Evolutionary conservation across 1,140 invertebrate species (phyloP), one percentile per base, ranked within the genome.

Genomic region (Zelostemma sp.): DNA sequence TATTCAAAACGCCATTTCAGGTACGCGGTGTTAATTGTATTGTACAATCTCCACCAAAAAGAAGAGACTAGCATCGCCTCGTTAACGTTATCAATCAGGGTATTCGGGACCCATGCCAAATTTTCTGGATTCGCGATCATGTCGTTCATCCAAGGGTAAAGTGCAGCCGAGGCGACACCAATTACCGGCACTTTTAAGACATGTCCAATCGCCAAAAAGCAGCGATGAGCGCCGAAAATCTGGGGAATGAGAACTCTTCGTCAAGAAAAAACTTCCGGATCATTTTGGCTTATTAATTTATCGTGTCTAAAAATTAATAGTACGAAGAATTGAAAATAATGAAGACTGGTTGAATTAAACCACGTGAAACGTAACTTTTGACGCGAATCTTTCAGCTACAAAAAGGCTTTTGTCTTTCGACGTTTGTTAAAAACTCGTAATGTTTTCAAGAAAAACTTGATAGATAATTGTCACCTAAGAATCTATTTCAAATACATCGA

Each of bases 121-220:
- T 87, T 89, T 17, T 90, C 87, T 0, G 90, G 89, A 74, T 90
- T 90, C 0, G 85, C 89, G 17, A 91, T 81, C 57, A 88, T 84
- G 3, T 88, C 87, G 48, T 89, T 87, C 1, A 88, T 79, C 89
- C 89, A 91, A 0, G 89, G 89, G 55, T 90, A 86, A 0, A 89
- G 81, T 1, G 87, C 86, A 28, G 87, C 86, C 1, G 89, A 88
- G 45, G 88, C 85, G 0, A 90, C 72, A 0, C 88, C 88, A 4
- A 91, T 83, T 4, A 88, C 81, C 0, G 90, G 90, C 3, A 90
- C 83, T 15, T 88, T 86, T 50, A 88, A 87, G 28, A 86, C 79
- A 63, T 87, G 80, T 1, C 88, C 86, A 6, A 91, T 71, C 0
- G 88, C 88, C 8, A 84, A 74, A 51, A 85, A 88, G 70, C 88